Evolutionary conservation across 2,797 vertebrate species (phyloP), one percentile per base, ranked within the genome.

Genomic region (Glyptemys insculpta): DNA sequence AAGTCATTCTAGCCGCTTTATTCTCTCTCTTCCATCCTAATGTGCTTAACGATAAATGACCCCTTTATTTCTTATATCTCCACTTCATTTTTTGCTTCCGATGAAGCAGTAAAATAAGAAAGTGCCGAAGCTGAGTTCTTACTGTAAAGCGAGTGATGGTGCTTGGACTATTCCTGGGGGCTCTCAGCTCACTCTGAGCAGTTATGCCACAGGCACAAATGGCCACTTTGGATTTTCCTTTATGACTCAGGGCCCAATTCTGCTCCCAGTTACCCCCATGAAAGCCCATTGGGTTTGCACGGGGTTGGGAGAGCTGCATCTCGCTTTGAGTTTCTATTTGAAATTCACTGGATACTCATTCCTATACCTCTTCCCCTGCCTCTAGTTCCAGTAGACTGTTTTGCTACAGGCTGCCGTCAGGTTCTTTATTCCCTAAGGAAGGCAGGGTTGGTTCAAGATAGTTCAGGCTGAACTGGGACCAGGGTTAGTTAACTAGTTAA

Each of bases 31-130:
- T 87, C 86, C 80, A 89, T 86, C 92, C 88, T 92, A 91, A 96
- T 68, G 95, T 92, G 76, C 94, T 97, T 96, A 82, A 90, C 91
- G 95, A 95, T 94, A 90, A 97, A 95, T 91, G 90, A 96, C 95
- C 90, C 85, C 93, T 97, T 93, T 97, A 96, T 94, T 96, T 94
- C 95, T 92, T 96, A 96, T 92, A 86, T 85, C 87, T 92, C 86
- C 89, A 83, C 95, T 92, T 96, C 92, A 94, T 96, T 96, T 95
- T 91, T n/a, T 90, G 83, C 91, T 95, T 96, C 89, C 34, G 47
- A 83, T 68, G 57, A 94, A 91, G 92, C 92, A 81, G 93, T 93
- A 92, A 94, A 91, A 27, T 68, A 50, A 85, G 81, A 65, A 90
- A 96, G 81, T 79, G 0, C 12, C 91, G 82, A 89, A 91, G 93